phyloP scores from a whole-genome alignment of 2,797 vertebrate species.

The Enteromius paludinosus region DNA sequence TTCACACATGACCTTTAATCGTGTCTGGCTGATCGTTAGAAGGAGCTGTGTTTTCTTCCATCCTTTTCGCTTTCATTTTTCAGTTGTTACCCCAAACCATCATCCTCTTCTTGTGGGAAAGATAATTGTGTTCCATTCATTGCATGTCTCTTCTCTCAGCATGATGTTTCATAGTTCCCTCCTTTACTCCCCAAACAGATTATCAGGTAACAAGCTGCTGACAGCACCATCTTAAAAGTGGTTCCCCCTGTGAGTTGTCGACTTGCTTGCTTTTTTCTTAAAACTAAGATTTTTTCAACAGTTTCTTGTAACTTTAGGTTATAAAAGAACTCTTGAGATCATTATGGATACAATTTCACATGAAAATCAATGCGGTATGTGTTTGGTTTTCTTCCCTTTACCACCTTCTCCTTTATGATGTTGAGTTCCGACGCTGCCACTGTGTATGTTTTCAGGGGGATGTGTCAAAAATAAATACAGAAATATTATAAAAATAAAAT shows the following conservation, averaged over 20 bases:
- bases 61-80: background rate
- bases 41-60: conserved; percentile 11
- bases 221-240: background rate
- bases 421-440: too few relatives aligned
- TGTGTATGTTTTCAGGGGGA: too few relatives aligned
- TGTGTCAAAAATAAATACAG: too few relatives aligned
- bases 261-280: background rate
- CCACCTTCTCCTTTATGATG: background rate
- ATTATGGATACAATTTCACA: background rate
- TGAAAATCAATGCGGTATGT: background rate
- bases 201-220: background rate
- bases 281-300: background rate
- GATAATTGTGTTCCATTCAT: background rate
- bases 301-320: background rate
- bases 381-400: background rate
- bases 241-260: background rate
- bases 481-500: too few relatives aligned
- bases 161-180: background rate
- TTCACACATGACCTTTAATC: conserved; percentile 14
- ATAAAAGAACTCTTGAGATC: background rate
- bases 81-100: background rate
- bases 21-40: background rate
- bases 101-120: background rate
- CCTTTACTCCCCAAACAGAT: background rate
- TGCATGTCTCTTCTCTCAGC: background rate